Evolutionary conservation across 2,113 vertebrate genomes (phyloP), one percentile per base, ranked within the genome.

Genomic region (Paratilapia polleni): DNA sequence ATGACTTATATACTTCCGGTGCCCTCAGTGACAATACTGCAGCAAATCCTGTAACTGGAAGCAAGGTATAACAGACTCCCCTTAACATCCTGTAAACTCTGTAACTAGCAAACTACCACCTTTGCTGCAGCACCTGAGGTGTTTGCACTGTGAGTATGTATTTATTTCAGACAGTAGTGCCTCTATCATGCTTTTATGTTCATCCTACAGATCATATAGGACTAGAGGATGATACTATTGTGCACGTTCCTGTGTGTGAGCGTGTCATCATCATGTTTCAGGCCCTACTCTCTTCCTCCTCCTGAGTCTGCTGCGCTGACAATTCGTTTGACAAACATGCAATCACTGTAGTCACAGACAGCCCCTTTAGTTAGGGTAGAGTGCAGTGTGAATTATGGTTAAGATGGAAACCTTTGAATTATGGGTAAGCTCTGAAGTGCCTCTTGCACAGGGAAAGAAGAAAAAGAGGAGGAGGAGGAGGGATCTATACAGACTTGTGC

Each of bases 401-500:
- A 82, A 91, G 93, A 93, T 94, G 93, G 93, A 94, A 94, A 94
- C 94, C 91, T 94, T 93, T 94, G 94, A 95, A 94, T 94, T 95
- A 95, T 92, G 92, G 92, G 90, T 87, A 88, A 94, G 91, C 92
- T 91, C 91, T 92, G 83, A 86, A 92, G 85, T 86, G 89, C 91
- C 75, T 88, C 89, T 93, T 52, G 87, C 94, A 85, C 89, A 87
- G 84, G 90, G 92, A 88, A 86, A 92, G 86, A 91, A 60, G 77
- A 80, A 66, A 87, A 89, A 22, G 81, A 80, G 52, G 85, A 80
- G 76, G 76, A 83, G 68, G 81, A 85, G 74, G 88, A 86, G 80
- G 89, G 87, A 87, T 86, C 85, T 91, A 83, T 59, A 19, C 57
- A 78, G 79, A 82, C 85, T 92, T 90, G 83, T 85, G 92, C 90